phyloP scores from a whole-genome alignment of 1,140 invertebrate species.

The Saccostrea glomerata region DNA sequence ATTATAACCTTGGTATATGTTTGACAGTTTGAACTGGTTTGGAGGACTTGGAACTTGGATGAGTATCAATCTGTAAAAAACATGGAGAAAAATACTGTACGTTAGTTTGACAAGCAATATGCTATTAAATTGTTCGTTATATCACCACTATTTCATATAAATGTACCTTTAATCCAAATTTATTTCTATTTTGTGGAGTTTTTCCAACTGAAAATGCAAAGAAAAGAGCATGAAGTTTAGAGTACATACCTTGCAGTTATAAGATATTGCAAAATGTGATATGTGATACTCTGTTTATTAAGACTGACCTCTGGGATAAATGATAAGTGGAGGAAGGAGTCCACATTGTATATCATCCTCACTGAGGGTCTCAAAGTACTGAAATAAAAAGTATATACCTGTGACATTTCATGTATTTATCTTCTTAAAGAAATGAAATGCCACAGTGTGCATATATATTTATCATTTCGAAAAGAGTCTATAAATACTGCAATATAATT shows the following conservation, averaged over 20 bases:
- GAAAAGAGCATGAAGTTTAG: not conserved
- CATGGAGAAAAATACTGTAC: not conserved
- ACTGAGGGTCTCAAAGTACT: slow-evolving; percentile 71
- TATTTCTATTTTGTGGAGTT: slow-evolving; percentile 68
- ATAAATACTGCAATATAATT: no score
- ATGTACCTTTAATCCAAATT: slow-evolving; percentile 66
- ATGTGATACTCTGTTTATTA: not conserved
- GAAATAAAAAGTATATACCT: slow-evolving; percentile 44
- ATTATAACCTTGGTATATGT: slow-evolving; percentile 19
- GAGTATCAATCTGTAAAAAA: slow-evolving; percentile 46
- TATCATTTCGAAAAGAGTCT: no score
- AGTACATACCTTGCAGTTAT: not conserved
- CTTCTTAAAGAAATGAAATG: no score
- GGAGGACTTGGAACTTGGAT: slow-evolving; percentile 41
- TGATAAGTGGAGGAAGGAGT: slow-evolving; percentile 70
- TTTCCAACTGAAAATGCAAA: slow-evolving; percentile 66
- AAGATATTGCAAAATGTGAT: no score
- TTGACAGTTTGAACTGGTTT: slow-evolving; percentile 43
- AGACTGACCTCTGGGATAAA: slow-evolving; percentile 66
- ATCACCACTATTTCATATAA: no score
- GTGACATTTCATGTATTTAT: no score
- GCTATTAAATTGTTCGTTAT: no score
- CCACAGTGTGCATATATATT: no score
- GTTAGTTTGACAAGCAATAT: no score
- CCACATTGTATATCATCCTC: slow-evolving; percentile 69